Base-by-base conservation (phyloP, 1,140 invertebrate species). In the Chironomus striatipennis region DNA sequence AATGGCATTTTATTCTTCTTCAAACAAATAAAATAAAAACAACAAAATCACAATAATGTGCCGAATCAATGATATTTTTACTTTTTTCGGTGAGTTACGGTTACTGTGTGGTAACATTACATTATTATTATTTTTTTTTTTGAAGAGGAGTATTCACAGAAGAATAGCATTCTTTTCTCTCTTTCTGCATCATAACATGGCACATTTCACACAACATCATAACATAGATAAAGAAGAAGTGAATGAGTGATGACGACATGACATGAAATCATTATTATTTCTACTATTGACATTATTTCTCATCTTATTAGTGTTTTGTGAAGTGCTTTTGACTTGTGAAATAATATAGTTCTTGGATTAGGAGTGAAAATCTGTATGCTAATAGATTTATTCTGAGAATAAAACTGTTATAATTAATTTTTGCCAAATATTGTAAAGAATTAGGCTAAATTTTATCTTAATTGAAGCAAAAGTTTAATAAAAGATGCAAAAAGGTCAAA, bases 151-250 rank as follows among this genome's bases (percentile, higher is more conserved):
- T 47, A 47, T 47, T 47, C 43, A 10, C 43, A 47, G 1, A 7
- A 7, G 42, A 47, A 47, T 34, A 47, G 15, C 15, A 47, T 47
- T 47, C 15, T 10, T 10, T 47, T 10, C 15, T 47, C 7, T 47
- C 7, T 34, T 34, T 34, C 5, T 34, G 24, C 43, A 47, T 47
- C 9, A 12, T 57, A 57, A n/a, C 47, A 57, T 57, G 47, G 47
- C 47, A 57, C 47, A 57, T 57, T 57, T 57, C 47, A 57, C 47
- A 57, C 47, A 57, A 57, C 47, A 57, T 57, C 47, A 57, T 57
- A n/a, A n/a, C 47, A 57, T 57, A 57, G n/a, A 12, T n/a, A 57
- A 57, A 15, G n/a, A 15, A 57, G 47, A 57, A 57, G 12, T 57
- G 47, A 57, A 57, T 57, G 47, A 57, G n/a, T 57, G 47, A n/a